Percentiles rank a stretch among this genome's conserved stretches.
Conservation (phyloP, 2,113 vertebrate species). For the Anoplopoma fimbria region DNA sequence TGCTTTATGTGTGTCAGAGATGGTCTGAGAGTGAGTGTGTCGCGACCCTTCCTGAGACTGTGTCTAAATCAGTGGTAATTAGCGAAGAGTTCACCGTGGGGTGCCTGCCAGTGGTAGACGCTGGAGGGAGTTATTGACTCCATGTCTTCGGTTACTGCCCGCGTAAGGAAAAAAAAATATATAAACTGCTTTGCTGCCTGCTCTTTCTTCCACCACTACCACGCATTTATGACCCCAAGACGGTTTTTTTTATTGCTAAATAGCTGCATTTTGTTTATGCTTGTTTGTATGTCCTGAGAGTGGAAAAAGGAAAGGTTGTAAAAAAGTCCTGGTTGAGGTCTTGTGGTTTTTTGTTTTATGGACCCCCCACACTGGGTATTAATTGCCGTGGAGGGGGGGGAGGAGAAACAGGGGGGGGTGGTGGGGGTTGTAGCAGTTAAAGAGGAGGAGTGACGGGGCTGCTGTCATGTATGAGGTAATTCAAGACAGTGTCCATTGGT, state of each 20-base stretch:
- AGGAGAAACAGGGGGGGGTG: not conserved
- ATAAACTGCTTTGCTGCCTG: conserved; percentile 59
- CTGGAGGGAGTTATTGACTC: conserved; percentile 84
- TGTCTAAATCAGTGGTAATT: conserved; percentile 84
- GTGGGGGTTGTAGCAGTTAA: conserved; percentile 47
- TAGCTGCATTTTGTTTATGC: conserved; percentile 77
- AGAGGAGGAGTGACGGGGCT: conserved; percentile 43
- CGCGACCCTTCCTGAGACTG: conserved; percentile 75
- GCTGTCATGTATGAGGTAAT: conserved; percentile 73
- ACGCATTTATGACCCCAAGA: conserved; percentile 74
- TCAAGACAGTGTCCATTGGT: conserved; percentile 67
- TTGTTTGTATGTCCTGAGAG: conserved; percentile 73
- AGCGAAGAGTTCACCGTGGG: conserved; percentile 79
- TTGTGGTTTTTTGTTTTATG: conserved; percentile 68
- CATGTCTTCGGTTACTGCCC: conserved; percentile 72
- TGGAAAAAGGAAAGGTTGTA: conserved; percentile 67
- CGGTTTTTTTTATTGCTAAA: conserved; percentile 69
- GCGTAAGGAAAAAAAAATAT: conserved; percentile 51
- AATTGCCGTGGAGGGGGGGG: conserved; percentile 65
- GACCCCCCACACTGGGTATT: conserved; percentile 71
- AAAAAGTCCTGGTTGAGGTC: conserved; percentile 66
- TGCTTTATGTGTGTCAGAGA: conserved; percentile 53
- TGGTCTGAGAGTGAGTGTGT: conserved; percentile 66
- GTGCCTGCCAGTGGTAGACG: conserved; percentile 78
- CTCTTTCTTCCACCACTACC: conserved; percentile 67